phyloP scores from a whole-genome alignment of 23 tunicate genomes.

The Ciona savignyi region DNA sequence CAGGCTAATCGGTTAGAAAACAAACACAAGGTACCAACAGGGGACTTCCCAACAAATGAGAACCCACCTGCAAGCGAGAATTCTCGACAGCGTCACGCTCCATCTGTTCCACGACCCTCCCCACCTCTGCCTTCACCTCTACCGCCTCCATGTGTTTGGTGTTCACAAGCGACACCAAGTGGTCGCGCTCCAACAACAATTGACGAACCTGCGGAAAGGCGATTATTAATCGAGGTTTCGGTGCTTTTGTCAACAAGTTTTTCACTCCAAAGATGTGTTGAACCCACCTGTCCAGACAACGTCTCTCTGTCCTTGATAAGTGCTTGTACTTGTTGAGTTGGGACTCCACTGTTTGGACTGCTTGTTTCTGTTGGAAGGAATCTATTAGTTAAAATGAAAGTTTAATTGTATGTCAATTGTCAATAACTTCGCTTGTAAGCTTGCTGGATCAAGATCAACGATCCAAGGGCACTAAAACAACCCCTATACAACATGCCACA shows the following conservation, averaged over 20 bases:
- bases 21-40: too few species aligned
- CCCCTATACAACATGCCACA: neutral
- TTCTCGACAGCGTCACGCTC: constrained; percentile 72
- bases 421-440: neutral
- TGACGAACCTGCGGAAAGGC: constrained; percentile 56
- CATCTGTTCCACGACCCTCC: constrained; percentile 42
- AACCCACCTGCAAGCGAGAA: constrained; percentile 36
- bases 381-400: too few species aligned
- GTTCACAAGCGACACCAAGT: constrained; percentile 74
- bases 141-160: constrained; percentile 71
- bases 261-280: too few species aligned
- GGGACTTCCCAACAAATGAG: too few species aligned
- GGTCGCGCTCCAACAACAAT: constrained; percentile 76
- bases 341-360: neutral
- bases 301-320: constrained; percentile 60
- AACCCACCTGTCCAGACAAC: constrained; percentile 35
- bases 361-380: constrained; percentile 3
- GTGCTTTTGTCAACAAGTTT: too few species aligned
- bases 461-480: neutral
- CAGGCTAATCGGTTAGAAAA: too few species aligned
- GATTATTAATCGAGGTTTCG: too few species aligned
- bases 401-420: neutral
- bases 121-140: constrained; percentile 30
- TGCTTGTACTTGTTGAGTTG: constrained; percentile 51
- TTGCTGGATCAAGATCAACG: neutral